Base-by-base conservation (phyloP, 2,113 vertebrate genomes). In the Lonchura striata region DNA sequence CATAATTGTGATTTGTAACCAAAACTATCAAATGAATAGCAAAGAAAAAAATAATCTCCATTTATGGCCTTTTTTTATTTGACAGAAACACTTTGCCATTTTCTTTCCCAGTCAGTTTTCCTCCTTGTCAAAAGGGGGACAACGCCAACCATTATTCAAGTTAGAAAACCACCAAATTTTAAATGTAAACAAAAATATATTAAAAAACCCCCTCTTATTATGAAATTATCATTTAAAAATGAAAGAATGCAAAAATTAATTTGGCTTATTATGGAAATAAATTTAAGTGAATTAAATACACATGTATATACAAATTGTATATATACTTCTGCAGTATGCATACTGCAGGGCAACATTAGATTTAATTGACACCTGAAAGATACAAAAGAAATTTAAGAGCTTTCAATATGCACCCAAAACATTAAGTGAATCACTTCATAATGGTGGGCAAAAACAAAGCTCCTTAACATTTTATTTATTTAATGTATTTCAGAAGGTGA, bases 181-280 rank as follows among this genome's bases (percentile, higher is more conserved):
- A 76, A 86, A 50, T 50, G 3, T 4, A 72, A 64, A 71, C 3
- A 35, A 52, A 77, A 60, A 5, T 2, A 2, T 6, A 24, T 11
- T 47, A 15, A 15, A 46, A 41, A 20, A 1, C 1, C 3, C 5
- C 4, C 8, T 3, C 9, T 15, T 6, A 56, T 47, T 59, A 77
- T 15, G 22, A 59, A 5, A 56, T 15, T 13, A 57, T 24, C 0
- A 47, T 31, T 72, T 89, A 31, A 68, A 93, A 85, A 21, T 8
- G 14, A n/a, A 82, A 44, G 5, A 82, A 59, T 2, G 10, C 15
- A 82, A 88, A 72, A 68, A 35, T 52, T 37, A 3, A 21, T 68
- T 41, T 7, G 4, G 11, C 7, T 82, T 64, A 37, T 11, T 71
- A 33, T 3, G 2, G 27, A 54, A 59, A 64, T 49, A 35, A 53